Base-by-base conservation (phyloP, 2,888 invertebrate genomes). In the Clunio marinus region DNA sequence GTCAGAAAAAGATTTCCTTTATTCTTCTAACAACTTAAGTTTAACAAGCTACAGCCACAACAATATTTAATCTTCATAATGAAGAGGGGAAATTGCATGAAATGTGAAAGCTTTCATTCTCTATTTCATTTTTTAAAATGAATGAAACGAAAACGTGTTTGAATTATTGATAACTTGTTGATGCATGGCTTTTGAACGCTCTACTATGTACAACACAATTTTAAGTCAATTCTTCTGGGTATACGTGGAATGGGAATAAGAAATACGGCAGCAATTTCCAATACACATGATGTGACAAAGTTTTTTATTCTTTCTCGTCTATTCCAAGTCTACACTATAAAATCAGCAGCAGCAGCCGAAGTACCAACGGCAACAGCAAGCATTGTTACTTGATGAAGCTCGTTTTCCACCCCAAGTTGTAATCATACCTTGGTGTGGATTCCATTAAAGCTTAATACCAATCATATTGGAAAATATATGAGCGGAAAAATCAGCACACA, bases 131-230 rank as follows among this genome's bases (percentile, higher is more conserved):
- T 32, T 8, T 8, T 32, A 7, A 13, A 41, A 41, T n/a, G 13
- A 41, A 15, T n/a, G 41, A 41, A 41, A 8, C 13, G 15, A 15
- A 15, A 41, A 41, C 41, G 41, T 41, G 51, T 51, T 51, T 51
- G 51, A 51, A 51, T 51, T 51, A 51, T 51, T 51, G 51, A 51
- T 51, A 17, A 51, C 51, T 51, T 51, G 51, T 51, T 51, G 51
- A 51, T 51, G 17, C 15, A 41, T 41, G 3, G 10, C 41, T 41
- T n/a, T 41, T 41, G 41, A 7, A 15, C 41, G 41, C 15, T 15
- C 2, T 41, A n/a, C 41, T 7, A 41, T 41, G 41, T 15, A 7
- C 41, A n/a, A 32, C 32, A 7, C 5, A 8, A 4, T 32, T 32
- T 32, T 8, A 32, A 32, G 32, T n/a, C n/a, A n/a, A n/a, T n/a